phyloP scores from a whole-genome alignment of 2,888 invertebrate species.

The Xanthia togata region DNA sequence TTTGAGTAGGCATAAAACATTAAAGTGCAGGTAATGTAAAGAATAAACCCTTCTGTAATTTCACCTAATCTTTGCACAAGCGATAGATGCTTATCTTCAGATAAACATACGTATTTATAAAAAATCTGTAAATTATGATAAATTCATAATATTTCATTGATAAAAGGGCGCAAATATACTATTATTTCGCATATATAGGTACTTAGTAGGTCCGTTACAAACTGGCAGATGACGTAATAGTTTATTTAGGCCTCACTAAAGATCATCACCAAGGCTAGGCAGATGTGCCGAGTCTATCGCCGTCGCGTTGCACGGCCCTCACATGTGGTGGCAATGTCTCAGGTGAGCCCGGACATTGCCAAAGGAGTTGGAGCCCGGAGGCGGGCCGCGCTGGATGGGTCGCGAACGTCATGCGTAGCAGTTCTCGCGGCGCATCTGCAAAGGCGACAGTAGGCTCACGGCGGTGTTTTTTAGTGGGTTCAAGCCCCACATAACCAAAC shows the following conservation, averaged over 20 bases:
- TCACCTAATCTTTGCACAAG: slow-evolving; percentile 16
- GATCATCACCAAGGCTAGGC: neutral
- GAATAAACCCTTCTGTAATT: neutral
- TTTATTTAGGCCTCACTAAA: neutral
- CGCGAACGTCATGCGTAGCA: too few species aligned
- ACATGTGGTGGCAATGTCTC: too few species aligned
- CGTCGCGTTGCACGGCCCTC: too few species aligned
- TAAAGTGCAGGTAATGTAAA: neutral
- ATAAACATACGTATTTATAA: slow-evolving; percentile 42
- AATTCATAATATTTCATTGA: slow-evolving; percentile 41
- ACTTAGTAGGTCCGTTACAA: neutral
- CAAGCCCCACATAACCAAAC: too few species aligned
- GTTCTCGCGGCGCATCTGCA: too few species aligned
- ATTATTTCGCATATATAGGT: neutral
- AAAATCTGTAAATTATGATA: slow-evolving; percentile 50
- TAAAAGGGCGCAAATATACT: slow-evolving; percentile 10
- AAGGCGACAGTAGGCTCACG: too few species aligned
- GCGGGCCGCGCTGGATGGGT: too few species aligned
- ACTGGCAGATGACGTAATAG: neutral
- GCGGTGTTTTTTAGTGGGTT: too few species aligned
- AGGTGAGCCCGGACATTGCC: too few species aligned
- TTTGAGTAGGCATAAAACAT: neutral
- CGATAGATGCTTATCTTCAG: slow-evolving; percentile 39
- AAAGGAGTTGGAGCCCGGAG: too few species aligned
- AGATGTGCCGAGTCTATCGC: neutral